A percentile compares a stretch with the other conserved stretches of the same genome.
Conservation (phyloP, 2,113 vertebrate genomes). For the Lepus timidus region DNA sequence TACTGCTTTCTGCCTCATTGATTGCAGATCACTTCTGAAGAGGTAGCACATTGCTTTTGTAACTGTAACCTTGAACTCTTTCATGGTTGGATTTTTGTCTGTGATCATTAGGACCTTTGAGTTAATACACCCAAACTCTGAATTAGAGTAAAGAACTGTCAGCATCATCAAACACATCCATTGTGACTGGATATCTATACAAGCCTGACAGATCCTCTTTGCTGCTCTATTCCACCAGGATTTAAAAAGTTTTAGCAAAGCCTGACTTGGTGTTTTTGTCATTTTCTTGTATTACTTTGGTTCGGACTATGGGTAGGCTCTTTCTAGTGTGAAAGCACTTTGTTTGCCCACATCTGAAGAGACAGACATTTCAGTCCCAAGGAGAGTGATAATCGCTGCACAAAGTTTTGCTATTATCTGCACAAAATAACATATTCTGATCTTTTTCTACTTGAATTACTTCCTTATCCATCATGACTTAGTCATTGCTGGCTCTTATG, state of each 20-base stretch:
- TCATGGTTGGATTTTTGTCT: slow-evolving; percentile 56
- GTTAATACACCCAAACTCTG: slow-evolving; percentile 37
- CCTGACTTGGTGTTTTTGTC: not conserved
- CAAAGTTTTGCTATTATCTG: slow-evolving; percentile 53
- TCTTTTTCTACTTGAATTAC: slow-evolving; percentile 62
- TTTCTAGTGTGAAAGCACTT: slow-evolving; percentile 1
- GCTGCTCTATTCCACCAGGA: slow-evolving; percentile 32
- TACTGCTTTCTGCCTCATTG: slow-evolving; percentile 58
- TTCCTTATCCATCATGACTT: slow-evolving; percentile 54
- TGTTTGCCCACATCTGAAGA: slow-evolving; percentile 50
- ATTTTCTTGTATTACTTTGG: slow-evolving; percentile 42
- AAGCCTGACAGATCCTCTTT: slow-evolving; percentile 29
- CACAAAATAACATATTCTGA: slow-evolving; percentile 55
- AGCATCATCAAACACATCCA: slow-evolving; percentile 50
- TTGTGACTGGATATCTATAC: slow-evolving; percentile 24
- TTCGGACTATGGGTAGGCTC: not conserved
- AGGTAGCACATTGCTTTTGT: slow-evolving; percentile 38
- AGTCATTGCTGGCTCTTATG: slow-evolving; percentile 14
- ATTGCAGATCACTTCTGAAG: slow-evolving; percentile 41
- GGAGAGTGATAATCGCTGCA: slow-evolving; percentile 43
- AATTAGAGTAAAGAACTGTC: slow-evolving; percentile 23
- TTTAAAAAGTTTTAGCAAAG: slow-evolving; percentile 59
- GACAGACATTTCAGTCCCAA: not conserved
- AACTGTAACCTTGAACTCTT: slow-evolving; percentile 43
- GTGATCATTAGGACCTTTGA: slow-evolving; percentile 55